Percentiles rank a stretch among this genome's conserved stretches.
These are phyloP conservation scores for Clarias fuscus DNA, from an alignment of 2,797 vertebrate species.

Conservation along the genomic window DNA sequence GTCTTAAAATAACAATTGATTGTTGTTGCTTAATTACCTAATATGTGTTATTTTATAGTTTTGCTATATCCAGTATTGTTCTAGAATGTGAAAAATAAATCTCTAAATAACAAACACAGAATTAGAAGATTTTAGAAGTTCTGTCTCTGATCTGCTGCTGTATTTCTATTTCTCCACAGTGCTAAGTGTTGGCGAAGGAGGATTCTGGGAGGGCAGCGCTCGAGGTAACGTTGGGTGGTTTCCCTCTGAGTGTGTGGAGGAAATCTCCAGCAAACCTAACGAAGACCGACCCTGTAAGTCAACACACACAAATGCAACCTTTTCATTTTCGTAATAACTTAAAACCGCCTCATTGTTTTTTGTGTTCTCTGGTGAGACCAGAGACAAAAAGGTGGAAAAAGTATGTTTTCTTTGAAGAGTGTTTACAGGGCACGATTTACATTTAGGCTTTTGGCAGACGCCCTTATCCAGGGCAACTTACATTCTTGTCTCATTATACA, in stretches of 20 bases:
- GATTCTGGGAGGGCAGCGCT: slow-evolving; percentile 87
- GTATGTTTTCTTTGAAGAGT: not conserved
- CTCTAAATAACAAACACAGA: too few relatives aligned
- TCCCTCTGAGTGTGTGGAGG: slow-evolving; percentile 86
- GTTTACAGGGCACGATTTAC: not conserved
- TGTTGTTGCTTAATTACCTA: too few relatives aligned
- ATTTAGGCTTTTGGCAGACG: too few relatives aligned
- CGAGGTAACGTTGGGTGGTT: slow-evolving; percentile 86
- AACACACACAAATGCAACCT: slow-evolving; percentile 13
- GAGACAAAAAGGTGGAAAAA: not conserved
- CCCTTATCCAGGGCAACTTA: too few relatives aligned
- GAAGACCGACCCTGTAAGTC: slow-evolving; percentile 83
- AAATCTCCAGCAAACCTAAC: slow-evolving; percentile 77
- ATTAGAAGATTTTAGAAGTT: not conserved
- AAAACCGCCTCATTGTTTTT: not conserved
- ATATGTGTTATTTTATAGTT: too few relatives aligned
- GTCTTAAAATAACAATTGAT: too few relatives aligned
- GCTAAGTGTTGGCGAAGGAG: slow-evolving; percentile 84
- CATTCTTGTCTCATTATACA: too few relatives aligned
- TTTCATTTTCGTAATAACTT: not conserved
- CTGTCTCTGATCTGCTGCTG: not conserved
- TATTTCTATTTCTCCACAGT: slow-evolving; percentile 65
- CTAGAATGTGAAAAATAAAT: too few relatives aligned
- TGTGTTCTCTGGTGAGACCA: not conserved
- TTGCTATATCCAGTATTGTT: too few relatives aligned